Conservation (phyloP, 2,113 vertebrate species). For the Microcebus lehilahytsara region DNA sequence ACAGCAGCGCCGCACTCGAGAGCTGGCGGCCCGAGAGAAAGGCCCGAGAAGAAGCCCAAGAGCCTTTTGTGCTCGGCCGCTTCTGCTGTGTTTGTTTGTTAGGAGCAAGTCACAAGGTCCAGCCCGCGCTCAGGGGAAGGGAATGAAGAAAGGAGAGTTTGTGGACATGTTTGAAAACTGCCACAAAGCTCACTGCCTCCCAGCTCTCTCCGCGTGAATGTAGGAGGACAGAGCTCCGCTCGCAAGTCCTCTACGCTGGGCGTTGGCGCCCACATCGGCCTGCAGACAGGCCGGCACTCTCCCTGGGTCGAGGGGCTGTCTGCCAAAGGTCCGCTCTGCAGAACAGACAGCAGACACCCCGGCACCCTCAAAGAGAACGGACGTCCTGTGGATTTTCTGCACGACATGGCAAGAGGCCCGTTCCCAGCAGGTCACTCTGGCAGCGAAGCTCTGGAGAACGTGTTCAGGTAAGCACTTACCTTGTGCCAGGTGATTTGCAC, state of each 20-base stretch:
- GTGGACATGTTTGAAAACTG: neutral
- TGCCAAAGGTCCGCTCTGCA: neutral
- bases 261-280: fast-evolving
- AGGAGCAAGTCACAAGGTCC: neutral
- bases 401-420: neutral
- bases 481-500: neutral
- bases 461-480: neutral
- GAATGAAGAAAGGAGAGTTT: neutral
- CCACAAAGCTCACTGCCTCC: neutral
- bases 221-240: no score
- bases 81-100: fast-evolving
- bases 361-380: no score
- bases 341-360: neutral
- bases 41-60: no score
- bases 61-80: neutral
- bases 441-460: neutral
- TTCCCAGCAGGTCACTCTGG: neutral
- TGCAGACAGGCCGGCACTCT: fast-evolving
- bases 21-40: neutral
- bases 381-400: neutral
- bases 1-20: neutral
- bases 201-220: neutral
- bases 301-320: neutral
- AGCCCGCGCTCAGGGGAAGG: no score
- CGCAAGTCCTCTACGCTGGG: fast-evolving